Base-by-base conservation (phyloP, 2,113 vertebrate species). In the Sturnira hondurensis region DNA sequence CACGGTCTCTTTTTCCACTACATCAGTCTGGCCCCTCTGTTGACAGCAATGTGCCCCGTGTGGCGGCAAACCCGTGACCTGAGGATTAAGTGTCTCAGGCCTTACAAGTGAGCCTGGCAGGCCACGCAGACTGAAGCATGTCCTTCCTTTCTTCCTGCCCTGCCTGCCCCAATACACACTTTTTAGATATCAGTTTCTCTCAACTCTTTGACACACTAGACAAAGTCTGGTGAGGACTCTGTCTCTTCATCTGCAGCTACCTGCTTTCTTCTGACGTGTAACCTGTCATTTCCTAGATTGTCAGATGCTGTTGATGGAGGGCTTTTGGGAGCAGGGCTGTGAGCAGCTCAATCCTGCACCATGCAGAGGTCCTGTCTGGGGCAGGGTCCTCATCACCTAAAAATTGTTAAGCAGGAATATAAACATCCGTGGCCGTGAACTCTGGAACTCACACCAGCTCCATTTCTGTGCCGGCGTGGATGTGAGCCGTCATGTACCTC, bases 1-100 rank as follows among this genome's bases (percentile, higher is more conserved):
- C 84, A 74, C 24, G 93, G 96, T 89, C 91, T 94, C 80, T 96
- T 96, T 98, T 97, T 98, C 96, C 97, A 97, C 95, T 97, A 89
- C 96, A 94, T 96, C 96, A 97, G 96, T 96, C 96, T 97, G 95
- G 87, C 58, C 86, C 81, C 87, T 26, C 24, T 26, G 95, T 92
- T 77, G 78, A 93, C 80, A 95, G 91, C 91, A 88, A 47, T 41
- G 78, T 89, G 68, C 82, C 89, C 85, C 45, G 70, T 10, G 68
- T 76, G 91, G 73, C 65, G 83, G 22, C 50, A 71, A 96, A 96
- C 89, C 70, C 43, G 80, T 93, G 97, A 96, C 95, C 94, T 0
- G 2, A 88, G 91, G 95, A 97, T 97, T 86, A 91, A 78, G 52
- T 97, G 94, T 97, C 89, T 95, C 56, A 26, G 76, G 73, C 26